phyloP scores from a whole-genome alignment of 2,888 invertebrate genomes.

The Digitonthophagus gazella region DNA sequence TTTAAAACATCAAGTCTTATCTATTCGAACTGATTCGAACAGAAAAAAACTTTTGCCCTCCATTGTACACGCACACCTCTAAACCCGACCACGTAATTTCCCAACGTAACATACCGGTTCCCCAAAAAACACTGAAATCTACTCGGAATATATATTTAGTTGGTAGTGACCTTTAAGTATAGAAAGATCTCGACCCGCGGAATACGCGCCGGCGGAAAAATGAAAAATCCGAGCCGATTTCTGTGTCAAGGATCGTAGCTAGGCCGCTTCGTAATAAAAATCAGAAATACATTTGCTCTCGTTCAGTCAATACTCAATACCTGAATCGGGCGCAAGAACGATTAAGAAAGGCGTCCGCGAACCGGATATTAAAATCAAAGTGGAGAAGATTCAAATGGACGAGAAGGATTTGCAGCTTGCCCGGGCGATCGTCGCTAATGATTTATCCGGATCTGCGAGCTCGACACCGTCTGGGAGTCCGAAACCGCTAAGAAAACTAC shows the following conservation, averaged over 20 bases:
- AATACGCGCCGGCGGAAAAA: background rate
- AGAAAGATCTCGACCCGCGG: constrained; percentile 23
- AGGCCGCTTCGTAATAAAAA: constrained; percentile 8
- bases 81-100: too few species aligned
- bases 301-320: background rate
- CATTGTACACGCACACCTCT: too few species aligned
- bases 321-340: too few species aligned
- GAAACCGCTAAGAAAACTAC: constrained; percentile 61
- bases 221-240: constrained; percentile 2
- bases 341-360: too few species aligned
- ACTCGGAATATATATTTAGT: background rate
- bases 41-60: too few species aligned
- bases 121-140: too few species aligned
- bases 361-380: too few species aligned
- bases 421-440: constrained; percentile 65
- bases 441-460: constrained; percentile 48
- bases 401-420: constrained; percentile 73
- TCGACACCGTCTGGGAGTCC: constrained; percentile 60
- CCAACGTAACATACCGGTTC: too few species aligned
- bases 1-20: too few species aligned
- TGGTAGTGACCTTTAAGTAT: constrained; percentile 24
- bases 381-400: too few species aligned
- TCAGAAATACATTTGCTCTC: background rate
- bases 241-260: constrained; percentile 10
- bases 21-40: too few species aligned